These are phyloP conservation scores for Anoplopoma fimbria DNA, from an alignment of 2,113 vertebrate genomes.

Conservation along the genomic window DNA sequence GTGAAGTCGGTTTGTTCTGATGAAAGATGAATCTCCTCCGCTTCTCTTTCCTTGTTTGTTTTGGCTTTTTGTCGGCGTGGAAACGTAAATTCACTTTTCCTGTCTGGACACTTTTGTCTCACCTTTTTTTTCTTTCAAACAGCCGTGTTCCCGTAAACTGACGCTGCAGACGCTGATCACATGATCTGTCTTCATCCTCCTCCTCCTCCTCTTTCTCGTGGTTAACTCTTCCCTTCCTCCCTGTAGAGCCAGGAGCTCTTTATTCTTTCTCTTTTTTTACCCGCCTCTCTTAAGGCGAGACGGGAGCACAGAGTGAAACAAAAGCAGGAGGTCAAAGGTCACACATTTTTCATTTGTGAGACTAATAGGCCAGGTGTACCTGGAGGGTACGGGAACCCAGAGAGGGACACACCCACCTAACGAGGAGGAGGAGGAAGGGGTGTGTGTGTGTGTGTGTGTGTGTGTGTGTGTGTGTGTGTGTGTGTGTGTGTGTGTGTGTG, in stretches of 20 bases:
- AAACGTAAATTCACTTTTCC: conserved; percentile 47
- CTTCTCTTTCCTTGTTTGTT: conserved; percentile 54
- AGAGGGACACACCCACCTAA: conserved; percentile 57
- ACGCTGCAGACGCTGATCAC: conserved; percentile 42
- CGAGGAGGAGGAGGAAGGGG: too few species aligned
- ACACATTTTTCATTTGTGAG: conserved; percentile 72
- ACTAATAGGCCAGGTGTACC: conserved; percentile 79
- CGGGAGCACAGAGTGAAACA: conserved; percentile 24
- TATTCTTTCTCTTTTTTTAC: conserved; percentile 24
- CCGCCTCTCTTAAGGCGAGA: conserved; percentile 22
- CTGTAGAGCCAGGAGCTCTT: conserved; percentile 40
- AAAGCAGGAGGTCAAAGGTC: conserved; percentile 80
- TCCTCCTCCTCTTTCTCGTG: too few species aligned
- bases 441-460: too few species aligned
- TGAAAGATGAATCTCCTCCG: conserved; percentile 48
- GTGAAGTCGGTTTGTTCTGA: too few species aligned
- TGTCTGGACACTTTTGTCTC: conserved; percentile 47
- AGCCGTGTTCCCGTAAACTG: conserved; percentile 58
- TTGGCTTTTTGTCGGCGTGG: conserved; percentile 26
- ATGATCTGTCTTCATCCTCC: conserved; percentile 5
- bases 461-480: too few species aligned
- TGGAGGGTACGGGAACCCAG: conserved; percentile 45
- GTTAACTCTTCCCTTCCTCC: conserved; percentile 17
- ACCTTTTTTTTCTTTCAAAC: conserved; percentile 15
- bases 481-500: too few species aligned